These are phyloP conservation scores for Pseudorasbora parva DNA, from an alignment of 2,113 vertebrate genomes.

Conservation along the genomic window DNA sequence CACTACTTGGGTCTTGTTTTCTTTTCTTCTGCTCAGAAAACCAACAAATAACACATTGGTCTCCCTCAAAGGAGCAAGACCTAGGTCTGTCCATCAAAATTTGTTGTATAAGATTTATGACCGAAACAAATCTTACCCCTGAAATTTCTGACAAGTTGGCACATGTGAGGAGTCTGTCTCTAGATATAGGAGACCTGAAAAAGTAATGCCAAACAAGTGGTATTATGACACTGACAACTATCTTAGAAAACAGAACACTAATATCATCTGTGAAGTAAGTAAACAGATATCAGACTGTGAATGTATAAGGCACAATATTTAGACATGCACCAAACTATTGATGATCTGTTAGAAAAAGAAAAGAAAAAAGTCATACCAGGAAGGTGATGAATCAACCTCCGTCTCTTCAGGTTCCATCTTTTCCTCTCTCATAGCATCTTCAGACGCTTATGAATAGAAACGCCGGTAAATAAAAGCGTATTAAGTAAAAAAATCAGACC, in stretches of 20 bases:
- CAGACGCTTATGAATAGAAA: constrained; percentile 4
- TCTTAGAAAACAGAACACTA: background rate
- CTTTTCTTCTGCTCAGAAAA: constrained; percentile 77
- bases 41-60: constrained; percentile 45
- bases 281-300: background rate
- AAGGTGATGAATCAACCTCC: constrained; percentile 64
- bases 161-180: constrained; percentile 60
- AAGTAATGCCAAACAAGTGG: constrained; percentile 12
- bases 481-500: constrained; percentile 26
- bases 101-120: background rate
- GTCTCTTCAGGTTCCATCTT: constrained; percentile 74
- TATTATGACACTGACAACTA: background rate
- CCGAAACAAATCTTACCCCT: constrained; percentile 65
- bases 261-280: background rate
- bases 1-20: constrained; percentile 73
- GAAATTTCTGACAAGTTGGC: constrained; percentile 68
- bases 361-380: constrained; percentile 68
- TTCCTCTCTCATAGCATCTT: constrained; percentile 65
- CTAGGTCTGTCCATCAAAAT: constrained; percentile 18
- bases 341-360: too few relatives aligned
- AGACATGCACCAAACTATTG: background rate
- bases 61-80: constrained; percentile 39
- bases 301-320: too few relatives aligned
- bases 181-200: constrained; percentile 62
- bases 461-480: background rate